Evolutionary conservation across 2,113 vertebrate species (phyloP).

Genomic region (Rhipidura dahli): DNA sequence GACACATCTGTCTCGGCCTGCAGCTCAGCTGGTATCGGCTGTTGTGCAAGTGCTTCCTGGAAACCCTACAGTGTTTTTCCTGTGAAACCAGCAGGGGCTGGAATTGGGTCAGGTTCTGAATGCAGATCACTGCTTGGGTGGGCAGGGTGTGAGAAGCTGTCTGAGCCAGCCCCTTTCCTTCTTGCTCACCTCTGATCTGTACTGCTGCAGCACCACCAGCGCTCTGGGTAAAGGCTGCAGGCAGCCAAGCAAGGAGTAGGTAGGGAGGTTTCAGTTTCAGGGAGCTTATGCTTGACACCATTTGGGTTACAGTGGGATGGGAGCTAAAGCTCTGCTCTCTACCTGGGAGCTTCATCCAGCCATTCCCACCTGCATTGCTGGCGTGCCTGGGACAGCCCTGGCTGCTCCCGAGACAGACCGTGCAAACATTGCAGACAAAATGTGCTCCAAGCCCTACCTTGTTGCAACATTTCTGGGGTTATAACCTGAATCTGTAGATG

Average conservation of each 20-base stretch:
- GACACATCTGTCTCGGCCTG: background rate
- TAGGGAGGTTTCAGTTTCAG: background rate
- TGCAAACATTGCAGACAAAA: background rate
- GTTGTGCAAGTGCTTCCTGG: conserved; percentile 1
- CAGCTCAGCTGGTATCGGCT: background rate
- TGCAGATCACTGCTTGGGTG: background rate
- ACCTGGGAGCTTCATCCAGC: background rate
- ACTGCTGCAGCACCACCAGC: background rate
- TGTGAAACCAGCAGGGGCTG: background rate
- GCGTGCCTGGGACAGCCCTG: background rate
- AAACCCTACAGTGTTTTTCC: background rate
- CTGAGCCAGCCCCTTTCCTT: background rate
- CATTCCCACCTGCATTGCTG: background rate
- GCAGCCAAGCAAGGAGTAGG: rapidly evolving
- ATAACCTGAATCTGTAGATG: background rate
- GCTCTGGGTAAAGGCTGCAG: background rate
- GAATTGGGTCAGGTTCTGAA: background rate
- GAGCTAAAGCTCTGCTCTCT: background rate
- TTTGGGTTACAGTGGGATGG: background rate
- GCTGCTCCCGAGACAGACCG: rapidly evolving
- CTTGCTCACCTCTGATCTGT: background rate
- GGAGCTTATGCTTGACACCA: background rate
- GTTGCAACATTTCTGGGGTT: background rate
- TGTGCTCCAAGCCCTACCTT: background rate
- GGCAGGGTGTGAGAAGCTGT: background rate